Conservation (phyloP, 2,797 vertebrate genomes). For the Dicrostonyx torquatus region DNA sequence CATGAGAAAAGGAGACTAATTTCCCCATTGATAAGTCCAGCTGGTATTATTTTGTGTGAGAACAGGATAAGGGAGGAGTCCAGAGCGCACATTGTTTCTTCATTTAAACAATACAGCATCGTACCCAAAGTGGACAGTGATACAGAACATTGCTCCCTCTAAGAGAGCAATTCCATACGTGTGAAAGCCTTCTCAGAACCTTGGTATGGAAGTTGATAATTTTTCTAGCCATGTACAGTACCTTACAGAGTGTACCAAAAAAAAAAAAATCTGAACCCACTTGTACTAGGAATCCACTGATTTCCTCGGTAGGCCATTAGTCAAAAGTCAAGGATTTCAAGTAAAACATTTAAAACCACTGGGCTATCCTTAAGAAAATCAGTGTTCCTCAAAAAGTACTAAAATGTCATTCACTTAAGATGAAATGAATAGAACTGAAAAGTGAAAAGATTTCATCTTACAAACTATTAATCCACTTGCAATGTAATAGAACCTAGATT, state of each 20-base stretch:
- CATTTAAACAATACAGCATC: background rate
- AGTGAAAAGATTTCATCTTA: conserved; percentile 1
- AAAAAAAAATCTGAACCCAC: conserved; percentile 6
- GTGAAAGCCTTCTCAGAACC: background rate
- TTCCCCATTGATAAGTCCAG: background rate
- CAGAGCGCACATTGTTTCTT: background rate
- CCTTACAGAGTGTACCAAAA: background rate
- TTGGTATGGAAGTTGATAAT: background rate
- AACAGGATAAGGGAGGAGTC: background rate
- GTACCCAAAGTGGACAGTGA: background rate
- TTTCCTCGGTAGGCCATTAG: conserved; percentile 24
- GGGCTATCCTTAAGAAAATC: background rate
- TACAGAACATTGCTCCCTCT: background rate
- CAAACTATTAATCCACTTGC: background rate
- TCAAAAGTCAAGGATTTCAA: conserved; percentile 46
- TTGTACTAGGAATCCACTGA: background rate
- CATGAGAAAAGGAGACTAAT: background rate
- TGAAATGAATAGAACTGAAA: conserved; percentile 19
- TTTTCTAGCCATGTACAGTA: background rate
- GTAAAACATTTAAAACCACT: conserved; percentile 50
- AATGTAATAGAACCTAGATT: background rate
- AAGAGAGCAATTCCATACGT: background rate
- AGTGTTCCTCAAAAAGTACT: conserved; percentile 41
- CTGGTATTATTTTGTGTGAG: background rate
- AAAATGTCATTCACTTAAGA: conserved; percentile 28